Evolutionary conservation across 2,888 invertebrate species (phyloP).

Genomic region (Lysandra bellargus): DNA sequence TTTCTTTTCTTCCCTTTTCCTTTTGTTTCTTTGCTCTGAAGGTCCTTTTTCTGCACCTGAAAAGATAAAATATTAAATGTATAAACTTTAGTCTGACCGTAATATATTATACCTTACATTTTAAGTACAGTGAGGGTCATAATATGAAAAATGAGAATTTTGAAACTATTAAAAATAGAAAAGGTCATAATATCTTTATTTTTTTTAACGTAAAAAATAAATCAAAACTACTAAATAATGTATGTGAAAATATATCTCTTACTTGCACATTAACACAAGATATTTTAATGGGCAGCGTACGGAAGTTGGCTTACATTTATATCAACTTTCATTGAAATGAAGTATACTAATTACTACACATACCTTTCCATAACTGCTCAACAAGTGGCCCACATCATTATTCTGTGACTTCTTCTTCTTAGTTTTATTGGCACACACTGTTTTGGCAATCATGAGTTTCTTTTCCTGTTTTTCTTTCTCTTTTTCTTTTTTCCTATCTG

Average conservation of each 20-base stretch:
- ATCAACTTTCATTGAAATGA: background rate
- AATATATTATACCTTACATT: no score
- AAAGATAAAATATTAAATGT: constrained; percentile 30
- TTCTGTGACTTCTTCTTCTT: constrained; percentile 70
- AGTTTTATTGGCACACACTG: constrained; percentile 75
- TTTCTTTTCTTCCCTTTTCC: constrained; percentile 60
- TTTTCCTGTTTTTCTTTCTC: constrained; percentile 68
- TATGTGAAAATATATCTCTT: no score
- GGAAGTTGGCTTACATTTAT: no score
- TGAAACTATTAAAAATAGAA: background rate
- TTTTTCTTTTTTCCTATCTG: constrained; percentile 81
- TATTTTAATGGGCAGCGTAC: no score
- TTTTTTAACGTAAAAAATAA: background rate
- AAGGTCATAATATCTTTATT: background rate
- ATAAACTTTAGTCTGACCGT: background rate
- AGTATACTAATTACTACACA: background rate
- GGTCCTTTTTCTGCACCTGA: constrained; percentile 71
- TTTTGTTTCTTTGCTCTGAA: constrained; percentile 59
- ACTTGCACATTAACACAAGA: no score
- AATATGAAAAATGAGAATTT: background rate
- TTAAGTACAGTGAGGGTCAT: background rate
- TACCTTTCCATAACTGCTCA: constrained; percentile 75
- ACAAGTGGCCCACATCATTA: constrained; percentile 73
- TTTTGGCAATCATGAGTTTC: constrained; percentile 81
- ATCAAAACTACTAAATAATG: background rate